Base-by-base conservation (phyloP, 2,113 vertebrate species). In the Ifrita kowaldi region DNA sequence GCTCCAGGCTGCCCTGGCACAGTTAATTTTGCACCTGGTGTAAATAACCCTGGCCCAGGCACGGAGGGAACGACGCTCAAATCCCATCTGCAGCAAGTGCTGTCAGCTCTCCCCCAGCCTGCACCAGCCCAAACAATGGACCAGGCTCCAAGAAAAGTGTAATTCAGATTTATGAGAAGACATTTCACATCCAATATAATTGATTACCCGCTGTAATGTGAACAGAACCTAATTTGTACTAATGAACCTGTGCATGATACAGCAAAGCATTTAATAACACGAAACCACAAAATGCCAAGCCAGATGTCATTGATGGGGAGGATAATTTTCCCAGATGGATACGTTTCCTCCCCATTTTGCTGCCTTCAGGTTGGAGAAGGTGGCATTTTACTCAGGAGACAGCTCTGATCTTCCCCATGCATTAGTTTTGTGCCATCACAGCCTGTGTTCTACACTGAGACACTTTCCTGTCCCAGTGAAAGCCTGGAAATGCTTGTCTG, bases 101-200 rank as follows among this genome's bases (percentile, higher is more conserved):
- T 24, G 20, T 12, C 68, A 35, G 84, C 44, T 35, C 67, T 64
- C 3, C 16, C 27, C 10, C 15, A 14, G 62, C 1, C 35, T 44
- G 74, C 35, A 47, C 28, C 68, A 77, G 64, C 53, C 50, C 63
- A 60, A 76, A 44, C 42, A 10, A 28, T 0, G 3, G 42, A 46
- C 53, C 9, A 3, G 0, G 11, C 93, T 91, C 82, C 82, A 73
- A 37, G 55, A 30, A 63, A 68, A 88, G 63, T 5, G 9, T 96
- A 95, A 97, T 89, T 96, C 95, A 97, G 95, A 97, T 97, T 97
- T 97, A 97, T 93, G 95, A 84, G 84, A 70, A 83, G 93, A 68
- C 78, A 96, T 95, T 96, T 91, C 4, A 5, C 80, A 91, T 91
- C 93, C 91, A 84, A 87, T 91, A 78, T 94, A 97, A 97, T 96